Evolutionary conservation across 2,113 vertebrate species (phyloP).

Genomic region (Paradoxurus hermaphroditus): DNA sequence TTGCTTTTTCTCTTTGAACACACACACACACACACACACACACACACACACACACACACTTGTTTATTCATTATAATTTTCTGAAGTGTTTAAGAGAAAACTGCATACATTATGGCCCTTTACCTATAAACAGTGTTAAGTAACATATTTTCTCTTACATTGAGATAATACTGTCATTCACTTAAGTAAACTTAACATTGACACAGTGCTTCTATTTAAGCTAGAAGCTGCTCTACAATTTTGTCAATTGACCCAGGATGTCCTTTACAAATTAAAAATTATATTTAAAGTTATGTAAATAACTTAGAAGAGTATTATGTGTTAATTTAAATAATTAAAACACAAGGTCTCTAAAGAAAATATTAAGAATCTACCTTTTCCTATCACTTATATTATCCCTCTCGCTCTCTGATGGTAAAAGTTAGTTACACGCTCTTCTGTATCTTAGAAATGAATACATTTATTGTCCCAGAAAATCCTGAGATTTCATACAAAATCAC

Average conservation of each 20-base stretch:
- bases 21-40: not conserved
- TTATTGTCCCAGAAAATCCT: not conserved
- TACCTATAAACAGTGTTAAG: not conserved
- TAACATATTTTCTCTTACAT: not conserved
- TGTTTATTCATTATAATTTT: not conserved
- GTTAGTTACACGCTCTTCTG: not conserved
- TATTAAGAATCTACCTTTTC: not conserved
- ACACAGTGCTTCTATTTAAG: not conserved
- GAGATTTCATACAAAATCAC: no score
- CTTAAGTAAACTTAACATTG: not conserved
- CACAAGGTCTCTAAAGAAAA: not conserved
- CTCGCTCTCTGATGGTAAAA: not conserved
- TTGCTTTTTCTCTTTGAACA: not conserved
- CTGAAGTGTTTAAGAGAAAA: not conserved
- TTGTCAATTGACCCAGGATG: not conserved
- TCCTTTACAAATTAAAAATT: not conserved
- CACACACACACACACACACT: not conserved
- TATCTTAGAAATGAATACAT: not conserved
- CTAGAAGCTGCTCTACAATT: not conserved
- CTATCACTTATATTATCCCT: not conserved
- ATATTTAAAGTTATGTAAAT: not conserved
- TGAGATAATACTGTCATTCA: not conserved
- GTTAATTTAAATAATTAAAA: not conserved
- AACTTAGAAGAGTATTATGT: not conserved
- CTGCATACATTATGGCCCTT: not conserved